Percentiles rank a stretch among this genome's conserved stretches.
Conservation (phyloP, 2,113 vertebrate genomes). For the Phrynosoma blainvillii region DNA sequence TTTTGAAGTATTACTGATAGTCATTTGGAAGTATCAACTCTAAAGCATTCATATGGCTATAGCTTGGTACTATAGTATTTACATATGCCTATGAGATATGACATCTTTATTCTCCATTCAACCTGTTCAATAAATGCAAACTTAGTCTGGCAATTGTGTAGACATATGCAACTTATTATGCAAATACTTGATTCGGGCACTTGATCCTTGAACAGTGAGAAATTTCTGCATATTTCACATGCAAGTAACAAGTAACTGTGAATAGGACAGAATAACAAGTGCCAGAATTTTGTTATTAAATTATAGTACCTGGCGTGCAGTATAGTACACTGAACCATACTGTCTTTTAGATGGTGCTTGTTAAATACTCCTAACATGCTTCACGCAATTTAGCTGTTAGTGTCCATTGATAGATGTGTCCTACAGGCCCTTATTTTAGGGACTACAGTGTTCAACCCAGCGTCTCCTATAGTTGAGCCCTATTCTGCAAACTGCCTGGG, state of each 20-base stretch:
- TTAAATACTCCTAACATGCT: too few relatives aligned
- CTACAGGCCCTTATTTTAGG: too few relatives aligned
- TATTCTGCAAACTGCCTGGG: too few relatives aligned
- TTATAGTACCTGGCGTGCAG: too few relatives aligned
- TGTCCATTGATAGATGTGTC: too few relatives aligned
- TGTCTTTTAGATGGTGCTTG: too few relatives aligned
- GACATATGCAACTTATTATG: neutral
- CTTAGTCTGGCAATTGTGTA: neutral
- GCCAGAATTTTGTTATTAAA: too few relatives aligned
- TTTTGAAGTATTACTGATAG: neutral
- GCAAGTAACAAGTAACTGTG: neutral
- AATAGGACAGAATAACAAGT: neutral
- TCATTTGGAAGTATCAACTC: neutral
- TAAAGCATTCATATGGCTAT: neutral
- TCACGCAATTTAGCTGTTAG: too few relatives aligned
- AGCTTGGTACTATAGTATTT: neutral
- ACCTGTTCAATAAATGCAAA: neutral
- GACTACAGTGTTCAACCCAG: too few relatives aligned
- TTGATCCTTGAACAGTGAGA: neutral
- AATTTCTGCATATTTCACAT: neutral
- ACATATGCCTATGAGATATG: neutral
- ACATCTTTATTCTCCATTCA: neutral
- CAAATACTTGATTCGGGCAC: neutral
- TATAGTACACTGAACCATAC: too few relatives aligned
- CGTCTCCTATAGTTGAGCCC: too few relatives aligned